Conservation (phyloP, 1,140 invertebrate species). For the Zaprionus capensis region DNA sequence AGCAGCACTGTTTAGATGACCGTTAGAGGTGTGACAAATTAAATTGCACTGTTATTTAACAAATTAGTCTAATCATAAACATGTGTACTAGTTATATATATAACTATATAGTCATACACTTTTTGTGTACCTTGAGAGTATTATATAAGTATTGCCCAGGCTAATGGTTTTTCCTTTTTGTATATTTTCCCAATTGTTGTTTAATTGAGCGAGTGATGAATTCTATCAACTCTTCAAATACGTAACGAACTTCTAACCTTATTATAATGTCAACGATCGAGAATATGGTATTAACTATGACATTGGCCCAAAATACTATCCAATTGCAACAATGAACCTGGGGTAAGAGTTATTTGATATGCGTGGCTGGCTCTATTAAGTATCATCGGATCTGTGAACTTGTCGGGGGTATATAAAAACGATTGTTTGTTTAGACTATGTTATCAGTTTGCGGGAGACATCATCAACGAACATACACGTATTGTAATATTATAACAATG, state of each 20-base stretch:
- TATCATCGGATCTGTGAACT: conserved; percentile 42
- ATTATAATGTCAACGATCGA: conserved; percentile 68
- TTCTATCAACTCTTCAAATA: conserved; percentile 37
- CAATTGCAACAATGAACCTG: conserved; percentile 76
- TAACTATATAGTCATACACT: background rate
- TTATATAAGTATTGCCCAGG: conserved; percentile 34
- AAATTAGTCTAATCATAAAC: conserved; percentile 14
- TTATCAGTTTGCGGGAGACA: conserved; percentile 44
- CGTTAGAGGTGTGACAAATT: no score
- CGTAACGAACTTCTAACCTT: conserved; percentile 52
- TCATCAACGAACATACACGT: conserved; percentile 1
- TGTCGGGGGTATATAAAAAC: conserved; percentile 63
- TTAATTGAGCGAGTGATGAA: conserved; percentile 63
- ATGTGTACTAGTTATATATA: conserved; percentile 8
- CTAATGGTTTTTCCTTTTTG: conserved; percentile 36
- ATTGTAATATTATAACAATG: conserved; percentile 35
- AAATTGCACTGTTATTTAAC: background rate
- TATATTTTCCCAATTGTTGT: conserved; percentile 51
- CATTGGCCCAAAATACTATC: conserved; percentile 71
- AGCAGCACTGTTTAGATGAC: no score
- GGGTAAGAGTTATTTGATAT: conserved; percentile 68
- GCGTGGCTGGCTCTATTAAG: conserved; percentile 70
- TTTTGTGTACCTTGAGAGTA: conserved; percentile 30
- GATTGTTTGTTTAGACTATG: conserved; percentile 27
- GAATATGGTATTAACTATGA: conserved; percentile 71